Conservation (phyloP, 2,113 vertebrate species). For the Myiopsitta monachus region DNA sequence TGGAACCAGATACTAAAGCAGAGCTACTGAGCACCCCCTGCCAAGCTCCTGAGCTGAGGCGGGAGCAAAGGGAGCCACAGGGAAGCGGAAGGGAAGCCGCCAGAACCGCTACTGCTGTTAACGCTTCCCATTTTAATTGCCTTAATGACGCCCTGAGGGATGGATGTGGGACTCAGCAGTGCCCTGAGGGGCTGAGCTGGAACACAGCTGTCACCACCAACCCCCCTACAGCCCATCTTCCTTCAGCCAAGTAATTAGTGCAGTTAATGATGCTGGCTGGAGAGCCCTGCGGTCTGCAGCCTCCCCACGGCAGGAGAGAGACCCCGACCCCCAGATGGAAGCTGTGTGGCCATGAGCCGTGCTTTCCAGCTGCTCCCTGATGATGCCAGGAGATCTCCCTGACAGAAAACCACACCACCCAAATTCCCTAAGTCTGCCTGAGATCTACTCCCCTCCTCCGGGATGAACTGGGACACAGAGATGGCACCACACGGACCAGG, state of each 20-base stretch:
- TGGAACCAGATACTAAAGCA: neutral
- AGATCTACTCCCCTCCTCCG: neutral
- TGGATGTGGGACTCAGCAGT: neutral
- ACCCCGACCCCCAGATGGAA: neutral
- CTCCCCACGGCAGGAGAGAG: neutral
- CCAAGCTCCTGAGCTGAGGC: neutral
- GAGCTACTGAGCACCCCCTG: neutral
- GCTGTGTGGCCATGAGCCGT: rapidly evolving
- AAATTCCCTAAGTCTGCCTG: neutral
- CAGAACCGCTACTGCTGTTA: neutral
- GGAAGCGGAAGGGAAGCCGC: neutral
- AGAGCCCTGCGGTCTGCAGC: neutral
- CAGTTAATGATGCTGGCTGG: neutral
- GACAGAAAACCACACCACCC: neutral
- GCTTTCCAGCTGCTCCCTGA: neutral
- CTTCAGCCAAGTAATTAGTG: slow-evolving; percentile 29
- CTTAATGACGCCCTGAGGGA: slow-evolving; percentile 39
- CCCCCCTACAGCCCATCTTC: neutral
- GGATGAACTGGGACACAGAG: neutral
- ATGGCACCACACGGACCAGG: neutral
- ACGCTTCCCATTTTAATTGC: slow-evolving; percentile 52
- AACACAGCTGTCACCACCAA: slow-evolving; percentile 23
- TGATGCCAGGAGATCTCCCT: neutral
- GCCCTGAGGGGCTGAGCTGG: neutral
- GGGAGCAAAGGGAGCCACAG: neutral